Conservation (phyloP, 1,140 invertebrate genomes). For the Acromyrmex echinatior region DNA sequence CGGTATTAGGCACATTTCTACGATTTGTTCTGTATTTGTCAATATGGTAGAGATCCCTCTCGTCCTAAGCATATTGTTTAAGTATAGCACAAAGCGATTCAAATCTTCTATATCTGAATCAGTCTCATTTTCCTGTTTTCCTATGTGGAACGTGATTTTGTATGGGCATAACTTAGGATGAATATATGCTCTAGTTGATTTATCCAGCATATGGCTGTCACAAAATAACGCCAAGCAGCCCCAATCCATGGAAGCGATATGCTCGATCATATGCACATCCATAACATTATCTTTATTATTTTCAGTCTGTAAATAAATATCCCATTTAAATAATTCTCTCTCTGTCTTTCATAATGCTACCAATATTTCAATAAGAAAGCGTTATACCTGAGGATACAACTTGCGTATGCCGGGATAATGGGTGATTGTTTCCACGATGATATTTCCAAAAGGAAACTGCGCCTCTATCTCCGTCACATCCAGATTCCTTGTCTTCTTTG, state of each 20-base stretch:
- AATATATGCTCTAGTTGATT: conserved; percentile 86
- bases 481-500: conserved; percentile 81
- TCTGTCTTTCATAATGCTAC: not conserved
- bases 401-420: conserved; percentile 78
- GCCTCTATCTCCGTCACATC: conserved; percentile 83
- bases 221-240: conserved; percentile 89
- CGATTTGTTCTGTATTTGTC: conserved; percentile 67
- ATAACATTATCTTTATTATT: conserved; percentile 81
- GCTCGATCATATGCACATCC: conserved; percentile 85
- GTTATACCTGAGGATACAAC: conserved; percentile 73
- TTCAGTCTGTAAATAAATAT: conserved; percentile 87
- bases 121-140: conserved; percentile 61
- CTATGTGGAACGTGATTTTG: conserved; percentile 88
- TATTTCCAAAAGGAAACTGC: conserved; percentile 81
- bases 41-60: conserved; percentile 82
- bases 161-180: conserved; percentile 92
- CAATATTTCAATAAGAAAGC: not conserved
- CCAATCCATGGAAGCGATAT: conserved; percentile 87
- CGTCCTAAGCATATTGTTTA: conserved; percentile 83
- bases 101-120: conserved; percentile 78
- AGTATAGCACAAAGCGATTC: conserved; percentile 82
- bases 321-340: conserved; percentile 56
- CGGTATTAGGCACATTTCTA: conserved; percentile 88
- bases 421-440: conserved; percentile 80
- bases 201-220: conserved; percentile 87